Evolutionary conservation across 1,140 invertebrate species (phyloP), one percentile per base, ranked within the genome.

Genomic region (Platyscapa corneri): DNA sequence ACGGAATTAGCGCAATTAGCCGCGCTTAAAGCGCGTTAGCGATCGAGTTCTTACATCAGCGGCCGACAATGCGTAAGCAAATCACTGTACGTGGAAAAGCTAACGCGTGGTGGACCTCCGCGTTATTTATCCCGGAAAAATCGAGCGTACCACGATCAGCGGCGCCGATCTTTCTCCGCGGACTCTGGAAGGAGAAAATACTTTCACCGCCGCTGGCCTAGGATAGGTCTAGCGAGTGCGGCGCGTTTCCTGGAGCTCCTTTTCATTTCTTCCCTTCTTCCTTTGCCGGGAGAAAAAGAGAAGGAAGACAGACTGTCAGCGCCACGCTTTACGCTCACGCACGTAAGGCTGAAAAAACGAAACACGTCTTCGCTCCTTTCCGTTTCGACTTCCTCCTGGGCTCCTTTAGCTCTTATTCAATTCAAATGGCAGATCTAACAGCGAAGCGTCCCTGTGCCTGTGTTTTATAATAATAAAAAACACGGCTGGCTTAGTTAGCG

Each of bases 181-280:
- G 56, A 27, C 56, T 60, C 23, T 60, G 67, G 67, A 37, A 49
- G 12, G 53, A 30, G 27, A 60, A 75, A 83, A 75, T 56, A 83
- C 81, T 83, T 83, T 83, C 81, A 75, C 70, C 49, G 42, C n/a
- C n/a, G 23, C 18, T 78, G 74, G 49, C 49, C 64, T 76, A 76
- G 27, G 49, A 75, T 23, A 74, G 32, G 32, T 14, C 6, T n/a
- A 27, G 23, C 14, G 23, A 14, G 18, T 32, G 14, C 32, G n/a
- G n/a, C 2, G 14, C n/a, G n/a, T 81, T 74, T 74, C 81, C 81
- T 74, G 32, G 81, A 60, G 67, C 8, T 64, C 34, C 39, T 37
- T 70, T 53, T 72, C 80, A 37, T 82, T 60, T 32, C n/a, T 81
- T n/a, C 27, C 46, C 32, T 67, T 23, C 60, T 80, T 80, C 37